These are phyloP conservation scores for Hypothenemus hampei DNA, from an alignment of 1,140 invertebrate species.

Conservation along the genomic window DNA sequence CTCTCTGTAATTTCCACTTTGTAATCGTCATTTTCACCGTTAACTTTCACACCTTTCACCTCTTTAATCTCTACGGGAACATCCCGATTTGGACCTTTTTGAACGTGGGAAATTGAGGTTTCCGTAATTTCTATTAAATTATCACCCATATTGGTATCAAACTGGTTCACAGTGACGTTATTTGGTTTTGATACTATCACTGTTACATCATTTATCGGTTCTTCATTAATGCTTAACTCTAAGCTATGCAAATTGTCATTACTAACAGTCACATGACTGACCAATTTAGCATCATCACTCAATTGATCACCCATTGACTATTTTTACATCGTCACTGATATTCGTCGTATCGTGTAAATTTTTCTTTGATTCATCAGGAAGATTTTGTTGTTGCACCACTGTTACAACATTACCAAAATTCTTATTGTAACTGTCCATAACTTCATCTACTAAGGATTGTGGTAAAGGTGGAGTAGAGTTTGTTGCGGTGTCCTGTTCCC, in stretches of 20 bases:
- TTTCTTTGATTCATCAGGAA: slow-evolving; percentile 28
- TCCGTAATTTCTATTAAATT: slow-evolving; percentile 18
- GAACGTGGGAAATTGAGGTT: slow-evolving; percentile 10
- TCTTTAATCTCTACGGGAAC: slow-evolving; percentile 4
- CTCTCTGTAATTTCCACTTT: slow-evolving; percentile 21
- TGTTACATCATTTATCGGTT: slow-evolving; percentile 30
- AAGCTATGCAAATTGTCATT: slow-evolving; percentile 34
- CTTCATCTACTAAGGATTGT: slow-evolving; percentile 19
- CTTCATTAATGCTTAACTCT: slow-evolving; percentile 31
- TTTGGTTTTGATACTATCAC: slow-evolving; percentile 22
- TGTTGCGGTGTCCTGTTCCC: slow-evolving; percentile 13
- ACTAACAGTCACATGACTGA: slow-evolving; percentile 35
- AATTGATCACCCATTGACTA: slow-evolving; percentile 45
- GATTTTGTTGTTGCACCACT: slow-evolving; percentile 14
- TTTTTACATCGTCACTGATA: slow-evolving; percentile 56
- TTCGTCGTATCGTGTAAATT: slow-evolving; percentile 44
- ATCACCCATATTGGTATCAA: slow-evolving; percentile 2
- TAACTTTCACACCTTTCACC: slow-evolving; percentile 23
- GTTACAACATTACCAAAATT: slow-evolving; percentile 16
- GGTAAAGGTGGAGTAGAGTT: slow-evolving; percentile 9
- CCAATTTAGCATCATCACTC: slow-evolving; percentile 49
- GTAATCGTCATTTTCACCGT: slow-evolving; percentile 19
- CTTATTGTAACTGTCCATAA: slow-evolving; percentile 24
- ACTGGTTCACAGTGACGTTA: slow-evolving; percentile 11
- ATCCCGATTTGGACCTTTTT: slow-evolving; percentile 2